Conservation (phyloP, 2,797 vertebrate species). For the Chelonia mydas region DNA sequence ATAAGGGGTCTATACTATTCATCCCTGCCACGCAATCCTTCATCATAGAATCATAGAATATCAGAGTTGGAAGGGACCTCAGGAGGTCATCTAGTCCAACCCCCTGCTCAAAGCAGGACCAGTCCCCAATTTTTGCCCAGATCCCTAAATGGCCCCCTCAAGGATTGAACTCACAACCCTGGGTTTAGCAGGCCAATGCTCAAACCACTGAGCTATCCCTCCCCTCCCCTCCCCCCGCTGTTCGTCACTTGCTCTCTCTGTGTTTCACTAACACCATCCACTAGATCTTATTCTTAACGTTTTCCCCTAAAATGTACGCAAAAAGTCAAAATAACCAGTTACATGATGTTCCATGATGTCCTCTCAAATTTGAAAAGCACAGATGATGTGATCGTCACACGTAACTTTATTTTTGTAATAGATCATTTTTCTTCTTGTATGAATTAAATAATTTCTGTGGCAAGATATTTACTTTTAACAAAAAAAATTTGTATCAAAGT, state of each 20-base stretch:
- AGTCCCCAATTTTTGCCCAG: too few relatives aligned
- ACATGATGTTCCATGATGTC: not conserved
- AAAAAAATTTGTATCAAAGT: not conserved
- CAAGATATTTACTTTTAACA: not conserved
- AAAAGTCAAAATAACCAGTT: not conserved
- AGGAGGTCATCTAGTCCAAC: too few relatives aligned
- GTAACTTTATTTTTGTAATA: not conserved
- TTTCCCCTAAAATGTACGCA: not conserved
- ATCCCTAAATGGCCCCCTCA: too few relatives aligned
- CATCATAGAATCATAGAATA: too few relatives aligned
- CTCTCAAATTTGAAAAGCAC: not conserved
- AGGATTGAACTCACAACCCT: too few relatives aligned
- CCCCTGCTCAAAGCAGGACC: too few relatives aligned
- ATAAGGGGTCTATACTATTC: not conserved
- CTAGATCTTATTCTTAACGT: not conserved
- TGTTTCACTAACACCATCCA: not conserved
- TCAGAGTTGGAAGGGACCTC: too few relatives aligned
- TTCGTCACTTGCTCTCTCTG: not conserved
- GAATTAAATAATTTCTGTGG: not conserved
- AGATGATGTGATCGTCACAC: not conserved
- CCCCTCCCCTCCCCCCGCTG: too few relatives aligned
- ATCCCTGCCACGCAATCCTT: not conserved
- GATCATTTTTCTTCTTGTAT: not conserved
- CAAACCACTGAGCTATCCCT: too few relatives aligned
- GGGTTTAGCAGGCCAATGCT: too few relatives aligned